A percentile compares a stretch with the other conserved stretches of the same genome.
Evolutionary conservation across 2,888 invertebrate genomes (phyloP).

Genomic region (Ypsolopha sequella): DNA sequence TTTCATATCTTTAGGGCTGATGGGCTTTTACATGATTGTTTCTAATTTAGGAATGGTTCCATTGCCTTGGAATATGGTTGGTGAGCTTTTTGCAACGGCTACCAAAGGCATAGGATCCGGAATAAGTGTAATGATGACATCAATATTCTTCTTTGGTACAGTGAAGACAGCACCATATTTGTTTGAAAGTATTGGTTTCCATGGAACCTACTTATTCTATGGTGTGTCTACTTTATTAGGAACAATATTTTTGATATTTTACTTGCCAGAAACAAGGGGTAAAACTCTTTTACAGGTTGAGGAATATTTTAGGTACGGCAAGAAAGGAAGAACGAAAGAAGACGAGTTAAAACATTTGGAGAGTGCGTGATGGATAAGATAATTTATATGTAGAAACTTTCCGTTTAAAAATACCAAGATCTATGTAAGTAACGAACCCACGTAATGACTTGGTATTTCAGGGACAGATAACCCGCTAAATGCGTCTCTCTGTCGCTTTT

Average conservation of each 20-base stretch:
- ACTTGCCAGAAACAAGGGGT: conserved; percentile 77
- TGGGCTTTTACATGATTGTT: conserved; percentile 71
- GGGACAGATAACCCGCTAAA: too few relatives aligned
- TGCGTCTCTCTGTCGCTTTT: too few relatives aligned
- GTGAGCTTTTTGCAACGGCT: conserved; percentile 77
- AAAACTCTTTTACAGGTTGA: conserved; percentile 78
- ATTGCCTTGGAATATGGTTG: conserved; percentile 81
- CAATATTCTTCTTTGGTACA: conserved; percentile 75
- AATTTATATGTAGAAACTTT: too few relatives aligned
- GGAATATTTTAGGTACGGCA: conserved; percentile 57
- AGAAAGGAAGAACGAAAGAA: conserved; percentile 25
- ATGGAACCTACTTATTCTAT: conserved; percentile 74
- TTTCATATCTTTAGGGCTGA: conserved; percentile 55
- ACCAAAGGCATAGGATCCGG: conserved; percentile 78
- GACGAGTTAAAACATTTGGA: conserved; percentile 14
- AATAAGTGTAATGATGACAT: conserved; percentile 75
- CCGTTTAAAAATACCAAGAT: too few relatives aligned
- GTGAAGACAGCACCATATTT: conserved; percentile 76
- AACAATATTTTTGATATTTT: conserved; percentile 70
- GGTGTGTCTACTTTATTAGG: conserved; percentile 72
- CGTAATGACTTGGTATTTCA: too few relatives aligned
- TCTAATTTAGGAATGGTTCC: conserved; percentile 74
- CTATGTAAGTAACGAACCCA: too few relatives aligned
- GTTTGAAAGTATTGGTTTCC: conserved; percentile 65
- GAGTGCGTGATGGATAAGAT: neutral